Percentiles rank a stretch among this genome's conserved stretches.
Conservation (phyloP, 2,113 vertebrate genomes). For the human (Homo sapiens) region GRCh38 chr15:48141501-48142000, state of each 20-base stretch:
- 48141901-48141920: conserved; percentile 69
- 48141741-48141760: conserved; percentile 53
- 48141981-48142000: conserved; percentile 45
- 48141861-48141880: conserved; percentile 64
- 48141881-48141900: conserved; percentile 74
- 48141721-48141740: conserved; percentile 35
- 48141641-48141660: neutral
- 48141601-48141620: conserved; percentile 50
- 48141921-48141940: conserved; percentile 67
- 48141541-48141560: too few relatives aligned
- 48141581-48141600: too few relatives aligned
- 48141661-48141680: conserved; percentile 51
- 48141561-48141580: too few relatives aligned
- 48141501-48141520: too few relatives aligned
- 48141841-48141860: conserved; percentile 80
- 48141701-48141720: conserved; percentile 51
- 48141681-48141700: conserved; percentile 50
- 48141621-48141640: conserved; percentile 1
- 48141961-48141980: conserved; percentile 75
- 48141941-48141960: conserved; percentile 78
- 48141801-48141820: conserved; percentile 74
- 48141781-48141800: conserved; percentile 74
- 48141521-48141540: too few relatives aligned
- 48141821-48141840: conserved; percentile 79
- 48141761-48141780: conserved; percentile 72